Evolutionary conservation across 2,113 vertebrate species (phyloP).

Genomic region (Malurus elegans): DNA sequence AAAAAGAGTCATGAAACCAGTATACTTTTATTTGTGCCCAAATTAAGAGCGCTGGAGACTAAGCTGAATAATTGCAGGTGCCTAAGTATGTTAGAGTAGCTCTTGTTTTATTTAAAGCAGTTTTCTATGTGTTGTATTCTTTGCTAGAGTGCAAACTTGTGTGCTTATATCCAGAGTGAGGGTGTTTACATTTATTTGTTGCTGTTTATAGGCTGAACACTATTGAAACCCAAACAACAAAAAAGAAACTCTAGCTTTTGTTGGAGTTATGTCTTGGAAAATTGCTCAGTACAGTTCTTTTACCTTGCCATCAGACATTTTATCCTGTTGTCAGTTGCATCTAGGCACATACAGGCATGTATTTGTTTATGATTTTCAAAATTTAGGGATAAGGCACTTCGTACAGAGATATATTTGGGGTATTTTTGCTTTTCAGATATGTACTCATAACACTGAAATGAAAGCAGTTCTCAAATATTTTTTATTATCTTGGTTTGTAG

Average conservation of each 20-base stretch:
- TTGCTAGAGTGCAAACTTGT: background rate
- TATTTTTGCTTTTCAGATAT: background rate
- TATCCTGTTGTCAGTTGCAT: background rate
- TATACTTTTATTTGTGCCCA: background rate
- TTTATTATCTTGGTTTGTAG: background rate
- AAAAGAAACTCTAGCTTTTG: background rate
- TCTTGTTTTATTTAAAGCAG: background rate
- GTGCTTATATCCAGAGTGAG: background rate
- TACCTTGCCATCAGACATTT: background rate
- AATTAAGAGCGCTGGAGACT: background rate
- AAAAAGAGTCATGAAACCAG: background rate
- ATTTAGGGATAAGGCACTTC: background rate
- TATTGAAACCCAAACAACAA: background rate
- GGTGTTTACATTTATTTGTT: background rate
- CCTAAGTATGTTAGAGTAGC: background rate
- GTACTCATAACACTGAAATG: background rate
- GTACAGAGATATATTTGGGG: background rate
- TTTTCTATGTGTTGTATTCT: background rate
- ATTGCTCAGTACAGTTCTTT: background rate
- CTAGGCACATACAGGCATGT: rapidly evolving
- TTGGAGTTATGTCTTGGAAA: background rate
- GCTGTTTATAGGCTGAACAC: background rate
- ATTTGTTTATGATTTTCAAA: background rate
- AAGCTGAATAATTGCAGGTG: background rate
- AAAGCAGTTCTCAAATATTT: background rate